A percentile compares a stretch with the other conserved stretches of the same genome.
Conservation (phyloP, 1,140 invertebrate species). For the Drosophila melanica region DNA sequence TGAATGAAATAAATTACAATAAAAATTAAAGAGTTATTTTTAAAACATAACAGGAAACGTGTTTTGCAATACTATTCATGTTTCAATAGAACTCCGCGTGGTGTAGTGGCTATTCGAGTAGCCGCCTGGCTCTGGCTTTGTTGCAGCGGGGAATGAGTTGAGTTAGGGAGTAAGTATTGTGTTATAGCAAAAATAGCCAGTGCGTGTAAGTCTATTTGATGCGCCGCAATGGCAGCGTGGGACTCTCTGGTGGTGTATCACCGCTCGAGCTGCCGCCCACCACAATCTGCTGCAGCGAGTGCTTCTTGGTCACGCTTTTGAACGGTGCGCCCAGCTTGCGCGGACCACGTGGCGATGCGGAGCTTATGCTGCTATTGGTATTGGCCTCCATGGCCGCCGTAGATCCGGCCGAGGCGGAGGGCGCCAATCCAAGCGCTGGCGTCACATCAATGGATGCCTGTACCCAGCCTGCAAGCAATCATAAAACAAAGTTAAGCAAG, state of each 20-base stretch:
- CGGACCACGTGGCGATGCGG: slow-evolving; percentile 84
- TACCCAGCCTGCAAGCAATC: slow-evolving; percentile 70
- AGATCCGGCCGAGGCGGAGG: slow-evolving; percentile 73
- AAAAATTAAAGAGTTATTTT: slow-evolving; percentile 9
- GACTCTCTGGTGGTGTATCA: slow-evolving; percentile 85
- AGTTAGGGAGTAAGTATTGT: slow-evolving; percentile 40
- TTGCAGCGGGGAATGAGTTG: slow-evolving; percentile 61
- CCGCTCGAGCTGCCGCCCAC: slow-evolving; percentile 57
- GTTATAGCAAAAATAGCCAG: slow-evolving; percentile 15
- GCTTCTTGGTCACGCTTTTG: slow-evolving; percentile 84
- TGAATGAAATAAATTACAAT: slow-evolving; percentile 68
- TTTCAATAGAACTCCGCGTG: slow-evolving; percentile 57
- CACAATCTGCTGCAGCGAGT: slow-evolving; percentile 75
- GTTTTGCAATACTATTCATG: slow-evolving; percentile 70
- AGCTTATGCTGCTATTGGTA: slow-evolving; percentile 54
- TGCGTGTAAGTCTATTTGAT: slow-evolving; percentile 72
- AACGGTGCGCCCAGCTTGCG: slow-evolving; percentile 85
- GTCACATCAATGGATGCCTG: slow-evolving; percentile 77
- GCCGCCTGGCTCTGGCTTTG: slow-evolving; percentile 31
- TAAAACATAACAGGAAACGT: slow-evolving; percentile 60
- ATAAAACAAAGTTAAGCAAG: background rate
- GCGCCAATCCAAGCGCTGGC: slow-evolving; percentile 63
- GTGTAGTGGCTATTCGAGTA: slow-evolving; percentile 30
- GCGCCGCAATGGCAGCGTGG: slow-evolving; percentile 80
- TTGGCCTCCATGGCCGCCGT: slow-evolving; percentile 79